phyloP scores from a whole-genome alignment of 2,113 vertebrate species.

The Phainopepla nitens region DNA sequence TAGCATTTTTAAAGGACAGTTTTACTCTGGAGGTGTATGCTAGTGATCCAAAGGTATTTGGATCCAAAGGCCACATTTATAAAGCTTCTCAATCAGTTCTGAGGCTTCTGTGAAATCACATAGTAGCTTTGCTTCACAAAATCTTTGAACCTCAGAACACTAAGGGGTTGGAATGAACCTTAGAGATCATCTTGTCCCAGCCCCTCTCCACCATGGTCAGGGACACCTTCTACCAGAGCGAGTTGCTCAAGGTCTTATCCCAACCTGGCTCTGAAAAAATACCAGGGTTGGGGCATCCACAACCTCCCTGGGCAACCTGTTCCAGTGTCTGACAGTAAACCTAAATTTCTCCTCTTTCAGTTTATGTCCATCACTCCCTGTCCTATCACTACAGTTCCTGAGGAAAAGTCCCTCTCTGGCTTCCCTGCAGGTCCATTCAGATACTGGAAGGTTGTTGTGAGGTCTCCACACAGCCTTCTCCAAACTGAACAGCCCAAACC shows the following conservation, averaged over 20 bases:
- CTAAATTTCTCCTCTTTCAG: neutral
- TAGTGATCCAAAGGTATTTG: neutral
- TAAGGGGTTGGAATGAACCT: neutral
- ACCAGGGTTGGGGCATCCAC: neutral
- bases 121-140: neutral
- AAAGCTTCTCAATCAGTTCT: neutral
- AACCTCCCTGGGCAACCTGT: neutral
- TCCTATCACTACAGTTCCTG: neutral
- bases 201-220: accelerated
- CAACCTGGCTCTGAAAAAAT: neutral
- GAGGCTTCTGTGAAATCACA: neutral
- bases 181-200: neutral
- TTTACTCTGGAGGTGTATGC: neutral
- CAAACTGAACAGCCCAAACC: neutral
- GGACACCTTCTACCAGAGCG: neutral
- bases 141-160: neutral
- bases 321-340: neutral
- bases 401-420: neutral
- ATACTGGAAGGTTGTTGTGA: neutral
- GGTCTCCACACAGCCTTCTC: neutral
- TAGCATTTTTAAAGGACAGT: neutral
- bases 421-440: neutral
- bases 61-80: neutral
- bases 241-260: neutral
- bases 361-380: neutral